Percentiles rank a stretch among this genome's conserved stretches.
Conservation (phyloP, 1,140 invertebrate genomes). For the Drosophila saltans region DNA sequence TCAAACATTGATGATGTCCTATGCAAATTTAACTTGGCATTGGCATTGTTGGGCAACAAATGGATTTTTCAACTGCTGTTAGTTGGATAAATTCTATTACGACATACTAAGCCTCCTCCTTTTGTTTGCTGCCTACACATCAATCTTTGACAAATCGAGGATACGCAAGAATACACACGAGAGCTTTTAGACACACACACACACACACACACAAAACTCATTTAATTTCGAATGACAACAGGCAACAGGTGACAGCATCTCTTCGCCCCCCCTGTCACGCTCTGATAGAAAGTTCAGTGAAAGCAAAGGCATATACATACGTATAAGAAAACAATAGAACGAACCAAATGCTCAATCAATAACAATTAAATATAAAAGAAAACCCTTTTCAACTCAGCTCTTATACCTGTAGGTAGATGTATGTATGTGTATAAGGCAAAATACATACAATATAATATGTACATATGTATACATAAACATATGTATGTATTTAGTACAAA, state of each 20-base stretch:
- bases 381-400: conserved; percentile 63
- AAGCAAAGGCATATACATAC: conserved; percentile 43
- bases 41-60: conserved; percentile 1
- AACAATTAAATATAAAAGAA: conserved; percentile 63
- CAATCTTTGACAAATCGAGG: not conserved
- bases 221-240: conserved; percentile 3
- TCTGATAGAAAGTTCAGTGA: conserved; percentile 76
- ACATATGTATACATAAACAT: too few relatives aligned
- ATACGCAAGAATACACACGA: conserved; percentile 1
- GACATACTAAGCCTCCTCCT: too few relatives aligned
- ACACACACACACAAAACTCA: conserved; percentile 11
- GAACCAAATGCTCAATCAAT: conserved; percentile 55
- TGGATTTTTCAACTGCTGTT: not conserved
- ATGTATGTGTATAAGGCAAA: too few relatives aligned
- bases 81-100: conserved; percentile 5
- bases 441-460: too few relatives aligned
- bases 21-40: not conserved
- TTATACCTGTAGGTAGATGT: too few relatives aligned
- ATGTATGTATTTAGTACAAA: too few relatives aligned
- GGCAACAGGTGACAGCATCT: conserved; percentile 53
- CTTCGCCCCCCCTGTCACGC: not conserved
- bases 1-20: not conserved
- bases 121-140: not conserved
- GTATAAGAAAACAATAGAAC: not conserved
- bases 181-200: not conserved